Evolutionary conservation across 2,113 vertebrate species (phyloP).

Genomic region (Ploceus nigricollis): DNA sequence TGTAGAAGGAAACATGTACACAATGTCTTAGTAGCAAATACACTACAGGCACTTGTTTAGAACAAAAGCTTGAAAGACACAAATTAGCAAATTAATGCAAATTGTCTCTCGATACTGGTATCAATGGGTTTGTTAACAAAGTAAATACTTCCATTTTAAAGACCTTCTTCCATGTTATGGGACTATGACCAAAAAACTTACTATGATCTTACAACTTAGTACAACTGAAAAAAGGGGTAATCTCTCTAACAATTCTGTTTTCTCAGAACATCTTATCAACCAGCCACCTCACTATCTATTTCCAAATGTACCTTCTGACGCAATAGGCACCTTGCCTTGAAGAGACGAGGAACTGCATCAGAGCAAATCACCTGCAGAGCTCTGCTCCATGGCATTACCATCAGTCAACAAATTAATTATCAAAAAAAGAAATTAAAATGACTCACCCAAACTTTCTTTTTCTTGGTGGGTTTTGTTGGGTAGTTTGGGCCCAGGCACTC

Average conservation of each 20-base stretch:
- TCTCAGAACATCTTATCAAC: neutral
- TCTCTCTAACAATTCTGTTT: neutral
- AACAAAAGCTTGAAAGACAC: neutral
- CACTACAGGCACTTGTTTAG: neutral
- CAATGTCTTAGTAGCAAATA: neutral
- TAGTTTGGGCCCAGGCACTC: slow-evolving; percentile 99
- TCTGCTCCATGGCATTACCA: rapidly evolving
- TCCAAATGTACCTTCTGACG: neutral
- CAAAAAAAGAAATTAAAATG: neutral
- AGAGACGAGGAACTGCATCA: neutral
- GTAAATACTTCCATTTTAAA: neutral
- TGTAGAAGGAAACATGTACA: neutral
- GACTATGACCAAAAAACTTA: neutral
- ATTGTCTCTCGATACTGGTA: rapidly evolving
- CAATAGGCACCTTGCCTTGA: neutral
- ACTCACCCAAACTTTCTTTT: slow-evolving; percentile 96
- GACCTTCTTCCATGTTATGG: neutral
- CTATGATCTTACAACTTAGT: neutral
- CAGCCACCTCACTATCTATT: neutral
- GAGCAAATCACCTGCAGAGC: neutral
- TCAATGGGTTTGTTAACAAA: neutral
- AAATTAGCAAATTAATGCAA: neutral
- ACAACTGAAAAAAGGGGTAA: neutral
- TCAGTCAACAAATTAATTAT: neutral
- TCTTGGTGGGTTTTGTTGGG: slow-evolving; percentile 96